These are phyloP conservation scores for Caradrina clavipalpis DNA, from an alignment of 2,888 invertebrate species.

Conservation along the genomic window DNA sequence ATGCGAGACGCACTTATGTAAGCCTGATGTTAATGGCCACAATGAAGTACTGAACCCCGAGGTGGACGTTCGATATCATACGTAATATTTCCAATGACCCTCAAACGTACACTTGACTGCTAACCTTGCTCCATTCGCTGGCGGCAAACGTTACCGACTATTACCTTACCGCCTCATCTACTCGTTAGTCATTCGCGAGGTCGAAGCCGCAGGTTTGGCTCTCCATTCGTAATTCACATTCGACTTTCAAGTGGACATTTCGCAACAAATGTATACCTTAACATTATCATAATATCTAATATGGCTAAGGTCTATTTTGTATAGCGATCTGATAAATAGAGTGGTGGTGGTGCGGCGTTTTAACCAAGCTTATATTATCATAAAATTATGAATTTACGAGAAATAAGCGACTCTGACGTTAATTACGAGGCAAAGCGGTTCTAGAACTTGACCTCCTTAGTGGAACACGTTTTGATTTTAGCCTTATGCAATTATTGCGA, in stretches of 20 bases:
- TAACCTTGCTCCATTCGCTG: conserved; percentile 80
- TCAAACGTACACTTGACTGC: conserved; percentile 77
- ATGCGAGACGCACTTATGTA: conserved; percentile 34
- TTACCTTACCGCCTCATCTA: conserved; percentile 78
- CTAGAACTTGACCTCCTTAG: conserved; percentile 86
- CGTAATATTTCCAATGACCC: conserved; percentile 75
- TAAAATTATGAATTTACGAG: conserved; percentile 70
- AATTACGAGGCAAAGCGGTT: conserved; percentile 73
- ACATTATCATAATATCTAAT: conserved; percentile 45
- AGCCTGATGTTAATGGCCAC: conserved; percentile 45
- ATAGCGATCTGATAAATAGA: conserved; percentile 39
- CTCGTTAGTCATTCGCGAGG: conserved; percentile 77
- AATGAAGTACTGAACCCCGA: conserved; percentile 38
- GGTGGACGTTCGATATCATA: conserved; percentile 68
- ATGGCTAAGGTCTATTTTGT: conserved; percentile 35
- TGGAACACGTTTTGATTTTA: conserved; percentile 79
- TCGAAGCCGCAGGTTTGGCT: conserved; percentile 72
- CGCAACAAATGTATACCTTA: conserved; percentile 63
- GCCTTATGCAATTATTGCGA: conserved; percentile 78
- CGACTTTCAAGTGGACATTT: conserved; percentile 67
- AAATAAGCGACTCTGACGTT: conserved; percentile 67
- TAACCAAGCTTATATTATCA: conserved; percentile 66
- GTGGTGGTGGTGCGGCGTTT: conserved; percentile 58
- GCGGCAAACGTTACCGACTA: conserved; percentile 72
- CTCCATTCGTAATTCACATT: conserved; percentile 78